phyloP scores from a whole-genome alignment of 2,888 invertebrate species.

The Bellardia bayeri region DNA sequence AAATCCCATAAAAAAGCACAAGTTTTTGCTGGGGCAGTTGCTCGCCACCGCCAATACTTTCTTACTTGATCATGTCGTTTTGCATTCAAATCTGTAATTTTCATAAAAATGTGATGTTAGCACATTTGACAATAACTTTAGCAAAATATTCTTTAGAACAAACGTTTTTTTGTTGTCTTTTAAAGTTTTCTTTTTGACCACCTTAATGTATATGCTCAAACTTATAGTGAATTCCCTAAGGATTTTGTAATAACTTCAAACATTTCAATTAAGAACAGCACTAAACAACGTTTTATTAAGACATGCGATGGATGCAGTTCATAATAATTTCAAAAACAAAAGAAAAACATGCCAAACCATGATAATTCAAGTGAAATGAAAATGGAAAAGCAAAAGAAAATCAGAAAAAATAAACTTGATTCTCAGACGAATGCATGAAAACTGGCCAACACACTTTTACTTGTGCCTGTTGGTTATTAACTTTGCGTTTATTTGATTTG shows the following conservation, averaged over 20 bases:
- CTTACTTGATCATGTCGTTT: no score
- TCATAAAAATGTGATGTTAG: no score
- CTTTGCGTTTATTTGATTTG: constrained; percentile 1
- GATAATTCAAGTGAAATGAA: background rate
- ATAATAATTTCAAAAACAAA: background rate
- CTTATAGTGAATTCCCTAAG: no score
- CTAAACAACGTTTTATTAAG: background rate
- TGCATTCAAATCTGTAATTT: no score
- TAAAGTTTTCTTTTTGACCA: no score
- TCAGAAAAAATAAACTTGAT: constrained; percentile 3
- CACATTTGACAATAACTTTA: no score
- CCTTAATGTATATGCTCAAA: no score
- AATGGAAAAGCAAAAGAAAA: constrained; percentile 31
- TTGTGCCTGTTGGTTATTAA: background rate
- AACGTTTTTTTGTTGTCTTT: no score
- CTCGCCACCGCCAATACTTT: no score
- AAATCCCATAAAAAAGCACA: no score
- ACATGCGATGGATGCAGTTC: background rate
- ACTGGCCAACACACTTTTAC: constrained; percentile 36
- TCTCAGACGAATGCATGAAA: constrained; percentile 25
- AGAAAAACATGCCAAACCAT: constrained; percentile 6
- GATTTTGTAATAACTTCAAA: background rate
- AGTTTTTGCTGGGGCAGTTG: no score
- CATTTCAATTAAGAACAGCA: background rate
- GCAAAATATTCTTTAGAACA: no score